phyloP scores from a whole-genome alignment of 2,888 invertebrate species.

The Diadegma fenestrale region DNA sequence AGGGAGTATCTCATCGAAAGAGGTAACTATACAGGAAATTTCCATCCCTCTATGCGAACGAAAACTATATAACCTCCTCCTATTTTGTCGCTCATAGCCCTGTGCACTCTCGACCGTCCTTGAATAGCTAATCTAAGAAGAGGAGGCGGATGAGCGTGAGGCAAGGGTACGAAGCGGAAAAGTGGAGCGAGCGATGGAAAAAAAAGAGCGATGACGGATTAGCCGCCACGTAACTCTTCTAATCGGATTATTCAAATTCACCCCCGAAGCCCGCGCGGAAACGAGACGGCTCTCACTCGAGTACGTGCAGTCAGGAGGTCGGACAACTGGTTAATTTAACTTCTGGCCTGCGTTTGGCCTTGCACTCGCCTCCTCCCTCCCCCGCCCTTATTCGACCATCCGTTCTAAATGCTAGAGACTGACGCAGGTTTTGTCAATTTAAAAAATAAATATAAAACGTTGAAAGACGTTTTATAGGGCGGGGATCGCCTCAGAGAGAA shows the following conservation, averaged over 20 bases:
- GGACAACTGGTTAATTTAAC: conserved; percentile 64
- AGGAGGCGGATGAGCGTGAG: not conserved
- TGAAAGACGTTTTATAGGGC: not conserved
- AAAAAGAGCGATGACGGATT: conserved; percentile 66
- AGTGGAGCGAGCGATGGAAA: conserved; percentile 54
- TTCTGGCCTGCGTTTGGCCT: conserved; percentile 55
- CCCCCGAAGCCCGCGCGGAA: conserved; percentile 32
- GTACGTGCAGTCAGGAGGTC: conserved; percentile 58
- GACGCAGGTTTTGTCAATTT: conserved; percentile 44
- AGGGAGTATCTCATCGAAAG: conserved; percentile 26
- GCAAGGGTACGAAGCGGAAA: conserved; percentile 21
- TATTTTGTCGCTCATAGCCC: conserved; percentile 44
- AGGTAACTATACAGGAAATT: conserved; percentile 54
- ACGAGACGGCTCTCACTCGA: conserved; percentile 31
- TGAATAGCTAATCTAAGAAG: conserved; percentile 54
- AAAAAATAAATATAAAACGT: conserved; percentile 39
- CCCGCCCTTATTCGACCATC: conserved; percentile 39
- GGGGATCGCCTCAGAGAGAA: not conserved
- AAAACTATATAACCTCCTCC: not conserved
- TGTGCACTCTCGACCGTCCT: conserved; percentile 40
- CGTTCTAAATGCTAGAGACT: conserved; percentile 52
- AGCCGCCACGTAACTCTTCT: conserved; percentile 72
- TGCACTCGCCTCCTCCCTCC: not conserved
- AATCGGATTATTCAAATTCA: conserved; percentile 74
- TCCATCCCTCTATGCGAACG: conserved; percentile 30